phyloP scores from a whole-genome alignment of 1,140 invertebrate genomes.

The Platyscapa corneri region DNA sequence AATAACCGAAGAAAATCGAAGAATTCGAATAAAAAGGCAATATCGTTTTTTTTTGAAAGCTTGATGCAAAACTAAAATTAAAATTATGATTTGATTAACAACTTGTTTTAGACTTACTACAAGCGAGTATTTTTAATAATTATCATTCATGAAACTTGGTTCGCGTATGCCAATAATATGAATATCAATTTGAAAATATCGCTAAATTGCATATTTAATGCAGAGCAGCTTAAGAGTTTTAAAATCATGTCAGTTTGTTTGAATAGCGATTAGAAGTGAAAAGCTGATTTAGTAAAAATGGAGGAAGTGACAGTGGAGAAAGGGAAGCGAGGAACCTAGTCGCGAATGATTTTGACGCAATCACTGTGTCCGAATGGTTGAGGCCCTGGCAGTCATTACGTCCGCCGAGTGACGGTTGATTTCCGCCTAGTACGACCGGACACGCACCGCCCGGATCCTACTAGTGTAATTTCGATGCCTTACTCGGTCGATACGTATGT shows the following conservation, averaged over 20 bases:
- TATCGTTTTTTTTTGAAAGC: too few species aligned
- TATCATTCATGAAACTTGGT: too few species aligned
- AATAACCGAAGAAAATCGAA: too few species aligned
- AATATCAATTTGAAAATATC: background rate
- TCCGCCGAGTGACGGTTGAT: constrained; percentile 27
- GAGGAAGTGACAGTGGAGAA: background rate
- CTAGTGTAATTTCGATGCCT: background rate
- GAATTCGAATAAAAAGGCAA: too few species aligned
- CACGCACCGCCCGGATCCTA: constrained; percentile 43
- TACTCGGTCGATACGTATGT: constrained; percentile 9
- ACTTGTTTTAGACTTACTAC: too few species aligned
- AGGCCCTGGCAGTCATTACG: constrained; percentile 10
- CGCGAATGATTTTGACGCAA: constrained; percentile 33
- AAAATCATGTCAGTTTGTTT: background rate
- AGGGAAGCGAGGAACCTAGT: constrained; percentile 9
- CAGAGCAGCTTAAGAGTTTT: background rate
- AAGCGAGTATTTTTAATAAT: too few species aligned
- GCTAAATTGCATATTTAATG: background rate
- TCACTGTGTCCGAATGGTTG: background rate
- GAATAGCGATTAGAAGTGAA: background rate
- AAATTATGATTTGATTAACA: too few species aligned
- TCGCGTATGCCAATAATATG: too few species aligned
- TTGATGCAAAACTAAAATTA: too few species aligned
- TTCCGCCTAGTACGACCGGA: constrained; percentile 43
- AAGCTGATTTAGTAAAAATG: background rate